A percentile compares a stretch with the other conserved stretches of the same genome.
Conservation (phyloP, 1,140 invertebrate genomes). For the Nephila pilipes region DNA sequence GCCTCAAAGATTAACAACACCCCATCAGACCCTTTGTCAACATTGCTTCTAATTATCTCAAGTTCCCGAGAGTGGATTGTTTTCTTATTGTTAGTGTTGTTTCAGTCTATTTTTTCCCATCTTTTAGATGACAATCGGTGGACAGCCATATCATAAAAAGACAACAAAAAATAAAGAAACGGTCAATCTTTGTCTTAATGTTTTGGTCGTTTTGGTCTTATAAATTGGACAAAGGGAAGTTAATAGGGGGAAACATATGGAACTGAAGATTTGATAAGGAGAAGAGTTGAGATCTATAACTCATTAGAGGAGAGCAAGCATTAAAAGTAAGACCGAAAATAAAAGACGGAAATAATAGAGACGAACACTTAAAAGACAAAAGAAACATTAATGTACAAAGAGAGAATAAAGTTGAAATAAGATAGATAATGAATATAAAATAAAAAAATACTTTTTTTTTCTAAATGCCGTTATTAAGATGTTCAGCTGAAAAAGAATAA, state of each 20-base stretch:
- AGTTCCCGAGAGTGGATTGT: background rate
- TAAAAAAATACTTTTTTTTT: too few relatives aligned
- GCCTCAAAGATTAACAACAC: background rate
- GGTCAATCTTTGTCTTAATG: background rate
- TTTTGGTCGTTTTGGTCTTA: background rate
- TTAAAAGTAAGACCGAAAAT: background rate
- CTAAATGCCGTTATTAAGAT: too few relatives aligned
- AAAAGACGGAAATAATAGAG: background rate
- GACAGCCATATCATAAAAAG: background rate
- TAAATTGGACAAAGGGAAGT: background rate
- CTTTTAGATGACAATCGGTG: background rate
- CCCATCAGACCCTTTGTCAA: slow-evolving; percentile 36
- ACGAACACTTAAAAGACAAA: background rate
- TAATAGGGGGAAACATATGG: background rate
- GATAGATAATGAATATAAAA: too few relatives aligned
- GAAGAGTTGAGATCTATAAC: background rate
- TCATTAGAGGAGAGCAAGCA: background rate
- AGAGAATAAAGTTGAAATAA: too few relatives aligned
- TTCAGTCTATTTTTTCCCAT: background rate
- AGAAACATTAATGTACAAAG: background rate
- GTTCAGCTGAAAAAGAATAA: too few relatives aligned
- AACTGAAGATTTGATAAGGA: background rate
- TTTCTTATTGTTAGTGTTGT: background rate
- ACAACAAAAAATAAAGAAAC: background rate
- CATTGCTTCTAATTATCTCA: slow-evolving; percentile 22